Evolutionary conservation across 2,797 vertebrate genomes (phyloP).

Genomic region (Ceryle rudis): DNA sequence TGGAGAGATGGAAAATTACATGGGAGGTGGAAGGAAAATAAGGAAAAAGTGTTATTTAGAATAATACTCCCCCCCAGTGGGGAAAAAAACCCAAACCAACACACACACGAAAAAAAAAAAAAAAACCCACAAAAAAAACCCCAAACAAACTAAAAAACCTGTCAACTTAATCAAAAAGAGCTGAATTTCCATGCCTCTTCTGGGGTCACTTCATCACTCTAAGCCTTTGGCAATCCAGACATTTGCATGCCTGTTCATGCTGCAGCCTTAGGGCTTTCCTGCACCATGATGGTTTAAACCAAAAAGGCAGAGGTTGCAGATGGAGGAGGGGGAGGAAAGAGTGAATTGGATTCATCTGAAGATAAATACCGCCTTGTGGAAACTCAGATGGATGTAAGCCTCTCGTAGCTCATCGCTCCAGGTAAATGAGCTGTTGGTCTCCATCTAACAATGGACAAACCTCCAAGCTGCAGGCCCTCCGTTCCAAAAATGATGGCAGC

Average conservation of each 20-base stretch:
- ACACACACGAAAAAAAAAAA: background rate
- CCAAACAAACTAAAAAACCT: background rate
- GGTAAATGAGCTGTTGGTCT: background rate
- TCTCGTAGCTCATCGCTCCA: background rate
- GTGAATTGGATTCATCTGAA: background rate
- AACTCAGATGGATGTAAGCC: background rate
- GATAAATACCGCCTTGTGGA: background rate
- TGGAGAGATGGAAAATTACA: background rate
- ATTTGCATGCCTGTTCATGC: background rate
- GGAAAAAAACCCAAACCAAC: background rate
- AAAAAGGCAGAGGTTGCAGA: rapidly evolving
- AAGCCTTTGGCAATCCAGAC: background rate
- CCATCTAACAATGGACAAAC: background rate
- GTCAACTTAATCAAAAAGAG: background rate
- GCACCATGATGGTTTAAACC: rapidly evolving
- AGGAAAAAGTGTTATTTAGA: background rate
- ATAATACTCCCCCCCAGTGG: background rate
- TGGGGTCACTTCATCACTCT: background rate
- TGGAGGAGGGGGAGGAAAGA: rapidly evolving
- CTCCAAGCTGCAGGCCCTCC: background rate
- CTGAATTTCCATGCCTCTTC: background rate
- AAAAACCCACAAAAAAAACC: too few species aligned
- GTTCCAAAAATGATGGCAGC: rapidly evolving
- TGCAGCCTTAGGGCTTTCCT: background rate
- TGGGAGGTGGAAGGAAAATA: background rate